Evolutionary conservation across 2,797 vertebrate genomes (phyloP).

Genomic region (Hypotaenidia okinawae): DNA sequence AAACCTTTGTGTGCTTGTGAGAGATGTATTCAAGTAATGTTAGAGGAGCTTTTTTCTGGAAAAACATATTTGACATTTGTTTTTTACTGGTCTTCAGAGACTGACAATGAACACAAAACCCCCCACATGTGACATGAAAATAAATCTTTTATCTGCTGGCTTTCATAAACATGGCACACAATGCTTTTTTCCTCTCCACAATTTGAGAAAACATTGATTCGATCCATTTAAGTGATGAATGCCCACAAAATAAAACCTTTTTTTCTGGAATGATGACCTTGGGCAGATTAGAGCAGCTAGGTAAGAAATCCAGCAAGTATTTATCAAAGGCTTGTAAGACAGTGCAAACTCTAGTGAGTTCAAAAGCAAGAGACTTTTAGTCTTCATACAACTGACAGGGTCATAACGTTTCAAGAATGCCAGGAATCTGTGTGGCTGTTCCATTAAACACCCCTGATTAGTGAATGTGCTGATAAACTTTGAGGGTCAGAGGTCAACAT

Average conservation of each 20-base stretch:
- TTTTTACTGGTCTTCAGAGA: conserved; percentile 11
- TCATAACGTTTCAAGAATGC: conserved; percentile 72
- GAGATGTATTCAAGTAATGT: neutral
- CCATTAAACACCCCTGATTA: conserved; percentile 78
- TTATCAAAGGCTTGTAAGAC: conserved; percentile 67
- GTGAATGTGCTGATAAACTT: conserved; percentile 73
- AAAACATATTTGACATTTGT: neutral
- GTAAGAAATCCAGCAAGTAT: conserved; percentile 68
- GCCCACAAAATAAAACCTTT: conserved; percentile 24
- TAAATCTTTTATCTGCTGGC: neutral
- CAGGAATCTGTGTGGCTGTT: conserved; percentile 73
- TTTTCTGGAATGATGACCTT: conserved; percentile 19
- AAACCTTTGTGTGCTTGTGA: neutral
- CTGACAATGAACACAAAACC: neutral
- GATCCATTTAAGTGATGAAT: conserved; percentile 37
- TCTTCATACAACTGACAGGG: conserved; percentile 73
- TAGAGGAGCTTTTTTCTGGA: neutral
- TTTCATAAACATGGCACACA: neutral
- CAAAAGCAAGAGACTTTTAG: conserved; percentile 70
- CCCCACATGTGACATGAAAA: neutral
- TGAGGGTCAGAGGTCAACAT: conserved; percentile 66
- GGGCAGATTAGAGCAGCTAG: conserved; percentile 54
- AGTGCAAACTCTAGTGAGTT: conserved; percentile 62
- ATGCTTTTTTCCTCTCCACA: neutral
- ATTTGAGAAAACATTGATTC: conserved; percentile 16